Evolutionary conservation across 1,140 invertebrate species (phyloP).

Genomic region (Agrilus planipennis): DNA sequence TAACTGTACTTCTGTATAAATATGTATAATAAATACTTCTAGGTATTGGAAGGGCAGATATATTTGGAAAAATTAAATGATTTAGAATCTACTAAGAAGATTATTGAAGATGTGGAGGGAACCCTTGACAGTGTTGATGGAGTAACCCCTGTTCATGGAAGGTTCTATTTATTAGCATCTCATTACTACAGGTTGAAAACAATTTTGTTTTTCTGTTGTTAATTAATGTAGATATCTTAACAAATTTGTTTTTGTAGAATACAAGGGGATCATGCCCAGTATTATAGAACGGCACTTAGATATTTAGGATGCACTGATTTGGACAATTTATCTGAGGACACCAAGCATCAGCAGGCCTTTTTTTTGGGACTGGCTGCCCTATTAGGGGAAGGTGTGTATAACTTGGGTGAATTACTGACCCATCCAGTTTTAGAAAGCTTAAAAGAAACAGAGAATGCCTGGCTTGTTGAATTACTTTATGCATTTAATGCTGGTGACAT

Average conservation of each 20-base stretch:
- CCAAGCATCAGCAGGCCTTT: conserved; percentile 76
- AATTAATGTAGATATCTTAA: neutral
- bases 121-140: conserved; percentile 83
- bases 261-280: conserved; percentile 80
- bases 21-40: conserved; percentile 50
- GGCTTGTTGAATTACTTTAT: conserved; percentile 80
- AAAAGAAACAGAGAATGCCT: conserved; percentile 68
- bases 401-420: conserved; percentile 90
- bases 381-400: conserved; percentile 91
- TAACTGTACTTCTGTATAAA: too few species aligned
- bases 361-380: conserved; percentile 88
- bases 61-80: conserved; percentile 72
- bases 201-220: neutral
- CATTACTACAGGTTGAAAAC: conserved; percentile 61
- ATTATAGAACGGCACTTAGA: conserved; percentile 89
- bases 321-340: conserved; percentile 47
- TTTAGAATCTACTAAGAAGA: conserved; percentile 69
- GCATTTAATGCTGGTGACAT: conserved; percentile 92
- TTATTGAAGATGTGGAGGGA: conserved; percentile 82
- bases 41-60: conserved; percentile 75
- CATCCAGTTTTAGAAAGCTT: conserved; percentile 88
- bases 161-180: conserved; percentile 90
- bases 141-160: conserved; percentile 82
- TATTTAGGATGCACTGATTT: conserved; percentile 89
- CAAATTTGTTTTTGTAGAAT: conserved; percentile 41